phyloP scores from a whole-genome alignment of 2,113 vertebrate genomes.

The Forbesichthys papilliferus region DNA sequence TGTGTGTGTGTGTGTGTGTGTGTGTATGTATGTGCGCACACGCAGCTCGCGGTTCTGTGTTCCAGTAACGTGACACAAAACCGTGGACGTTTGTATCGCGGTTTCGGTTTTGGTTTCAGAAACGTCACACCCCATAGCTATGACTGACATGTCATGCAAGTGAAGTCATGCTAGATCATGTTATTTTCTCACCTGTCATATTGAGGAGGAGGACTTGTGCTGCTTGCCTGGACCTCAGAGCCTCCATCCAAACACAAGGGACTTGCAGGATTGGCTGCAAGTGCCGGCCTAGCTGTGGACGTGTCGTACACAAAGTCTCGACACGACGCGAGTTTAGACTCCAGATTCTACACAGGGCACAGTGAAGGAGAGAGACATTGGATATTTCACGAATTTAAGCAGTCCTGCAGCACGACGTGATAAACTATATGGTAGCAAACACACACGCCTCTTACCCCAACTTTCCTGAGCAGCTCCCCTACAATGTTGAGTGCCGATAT shows the following conservation, averaged over 20 bases:
- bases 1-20: not conserved
- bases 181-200: constrained; percentile 83
- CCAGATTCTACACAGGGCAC: constrained; percentile 82
- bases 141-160: no score
- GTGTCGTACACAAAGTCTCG: constrained; percentile 91
- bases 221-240: constrained; percentile 70
- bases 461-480: constrained; percentile 94
- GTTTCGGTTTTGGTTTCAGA: no score
- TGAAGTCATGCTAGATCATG: not conserved
- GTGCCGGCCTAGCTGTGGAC: constrained; percentile 70
- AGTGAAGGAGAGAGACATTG: not conserved
- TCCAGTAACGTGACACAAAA: no score
- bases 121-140: no score
- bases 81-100: no score
- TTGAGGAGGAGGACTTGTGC: constrained; percentile 73
- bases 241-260: constrained; percentile 76
- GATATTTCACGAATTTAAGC: not conserved
- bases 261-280: constrained; percentile 60
- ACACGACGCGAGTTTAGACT: constrained; percentile 96
- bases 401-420: not conserved
- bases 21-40: not conserved
- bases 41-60: not conserved
- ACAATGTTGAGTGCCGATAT: constrained; percentile 98
- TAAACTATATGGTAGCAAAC: not conserved
- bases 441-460: constrained; percentile 83